A percentile compares a stretch with the other conserved stretches of the same genome.
Conservation (phyloP, 2,797 vertebrate species). For the Aphelocoma californica region DNA sequence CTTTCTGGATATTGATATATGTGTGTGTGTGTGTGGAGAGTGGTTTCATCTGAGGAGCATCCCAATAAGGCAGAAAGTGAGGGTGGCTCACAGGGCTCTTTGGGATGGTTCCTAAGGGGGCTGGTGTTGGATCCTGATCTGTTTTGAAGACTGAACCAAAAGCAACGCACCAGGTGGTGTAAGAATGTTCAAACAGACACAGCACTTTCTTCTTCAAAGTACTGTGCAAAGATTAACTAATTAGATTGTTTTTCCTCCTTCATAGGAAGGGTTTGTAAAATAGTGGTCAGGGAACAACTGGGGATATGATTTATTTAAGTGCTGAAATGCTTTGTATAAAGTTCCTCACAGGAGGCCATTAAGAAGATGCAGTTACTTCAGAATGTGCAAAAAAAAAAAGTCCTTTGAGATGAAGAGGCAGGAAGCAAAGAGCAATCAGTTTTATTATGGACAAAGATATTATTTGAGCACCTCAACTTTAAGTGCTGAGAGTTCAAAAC, state of each 20-base stretch:
- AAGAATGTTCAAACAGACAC: conserved; percentile 43
- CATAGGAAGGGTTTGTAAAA: conserved; percentile 3
- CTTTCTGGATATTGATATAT: neutral
- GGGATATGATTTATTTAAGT: conserved; percentile 59
- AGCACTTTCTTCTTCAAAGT: conserved; percentile 71
- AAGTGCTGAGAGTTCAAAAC: neutral
- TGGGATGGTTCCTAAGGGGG: neutral
- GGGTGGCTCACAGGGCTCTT: neutral
- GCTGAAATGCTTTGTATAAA: conserved; percentile 32
- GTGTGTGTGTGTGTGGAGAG: neutral
- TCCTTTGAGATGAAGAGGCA: neutral
- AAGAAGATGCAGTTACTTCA: conserved; percentile 18
- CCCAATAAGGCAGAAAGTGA: neutral
- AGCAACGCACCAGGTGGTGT: neutral
- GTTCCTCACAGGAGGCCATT: conserved; percentile 29
- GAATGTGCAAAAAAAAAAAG: neutral
- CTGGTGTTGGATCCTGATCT: neutral
- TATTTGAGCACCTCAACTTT: neutral
- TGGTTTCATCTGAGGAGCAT: neutral
- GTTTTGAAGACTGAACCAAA: conserved; percentile 16
- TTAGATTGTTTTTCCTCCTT: conserved; percentile 43
- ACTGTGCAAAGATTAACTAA: conserved; percentile 50
- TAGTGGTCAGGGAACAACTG: conserved; percentile 2
- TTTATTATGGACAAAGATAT: neutral
- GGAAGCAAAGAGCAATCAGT: neutral